These are phyloP conservation scores for Rutpela maculata DNA, from an alignment of 2,888 invertebrate species.

Conservation along the genomic window DNA sequence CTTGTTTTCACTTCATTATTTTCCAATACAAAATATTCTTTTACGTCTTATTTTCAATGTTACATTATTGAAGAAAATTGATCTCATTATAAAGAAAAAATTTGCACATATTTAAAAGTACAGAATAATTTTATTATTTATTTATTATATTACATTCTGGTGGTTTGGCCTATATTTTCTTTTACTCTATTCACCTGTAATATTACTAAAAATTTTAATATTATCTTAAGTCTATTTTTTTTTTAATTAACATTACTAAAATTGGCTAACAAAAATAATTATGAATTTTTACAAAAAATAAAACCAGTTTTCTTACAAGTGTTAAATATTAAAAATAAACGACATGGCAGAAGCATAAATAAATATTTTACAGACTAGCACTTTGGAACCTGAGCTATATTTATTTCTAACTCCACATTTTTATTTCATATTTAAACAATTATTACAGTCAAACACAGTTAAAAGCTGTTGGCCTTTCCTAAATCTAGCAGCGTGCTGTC, in stretches of 20 bases:
- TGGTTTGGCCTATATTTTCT: slow-evolving; percentile 48
- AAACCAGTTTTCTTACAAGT: not conserved
- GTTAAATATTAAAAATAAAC: not conserved
- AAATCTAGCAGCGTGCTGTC: too few relatives aligned
- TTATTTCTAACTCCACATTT: too few relatives aligned
- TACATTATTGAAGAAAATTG: not conserved
- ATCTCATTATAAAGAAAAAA: not conserved
- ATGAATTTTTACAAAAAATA: not conserved
- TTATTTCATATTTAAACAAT: too few relatives aligned
- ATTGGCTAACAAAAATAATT: not conserved
- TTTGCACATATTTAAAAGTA: too few relatives aligned
- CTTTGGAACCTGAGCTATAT: too few relatives aligned
- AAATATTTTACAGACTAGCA: not conserved
- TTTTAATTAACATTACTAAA: not conserved
- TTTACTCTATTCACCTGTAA: not conserved
- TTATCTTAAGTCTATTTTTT: not conserved
- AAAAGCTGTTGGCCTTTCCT: too few relatives aligned
- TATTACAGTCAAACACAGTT: too few relatives aligned
- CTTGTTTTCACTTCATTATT: slow-evolving; percentile 14
- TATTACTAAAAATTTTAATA: not conserved
- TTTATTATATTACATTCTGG: slow-evolving; percentile 22
- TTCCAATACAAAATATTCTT: not conserved
- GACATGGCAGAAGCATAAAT: not conserved
- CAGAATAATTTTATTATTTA: not conserved
- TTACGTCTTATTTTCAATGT: not conserved